phyloP scores from a whole-genome alignment of 2,797 vertebrate species.

The Peromyscus eremicus region DNA sequence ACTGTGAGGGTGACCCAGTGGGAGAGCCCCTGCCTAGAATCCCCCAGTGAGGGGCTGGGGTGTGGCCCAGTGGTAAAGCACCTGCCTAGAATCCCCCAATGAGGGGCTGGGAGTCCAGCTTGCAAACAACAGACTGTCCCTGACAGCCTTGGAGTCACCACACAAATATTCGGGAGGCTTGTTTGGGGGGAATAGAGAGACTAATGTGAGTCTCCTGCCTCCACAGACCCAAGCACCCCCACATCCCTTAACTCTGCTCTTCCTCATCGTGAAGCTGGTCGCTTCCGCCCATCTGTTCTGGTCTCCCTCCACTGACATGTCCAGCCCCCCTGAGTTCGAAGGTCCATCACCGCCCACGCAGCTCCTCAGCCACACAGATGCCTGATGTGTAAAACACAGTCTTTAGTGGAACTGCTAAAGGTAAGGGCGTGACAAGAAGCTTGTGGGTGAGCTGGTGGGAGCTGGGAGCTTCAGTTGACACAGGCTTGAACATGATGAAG shows the following conservation, averaged over 20 bases:
- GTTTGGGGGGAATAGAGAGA: neutral
- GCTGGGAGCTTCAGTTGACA: neutral
- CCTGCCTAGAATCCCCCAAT: neutral
- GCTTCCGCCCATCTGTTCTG: slow-evolving; percentile 2
- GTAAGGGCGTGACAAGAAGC: neutral
- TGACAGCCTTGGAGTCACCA: neutral
- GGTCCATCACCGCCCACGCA: neutral
- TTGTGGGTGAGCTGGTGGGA: slow-evolving; percentile 1
- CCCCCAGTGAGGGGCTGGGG: too few relatives aligned
- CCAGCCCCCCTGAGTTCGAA: neutral
- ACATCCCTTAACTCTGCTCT: neutral
- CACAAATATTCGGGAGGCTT: neutral
- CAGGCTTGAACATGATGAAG: neutral
- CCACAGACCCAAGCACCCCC: neutral
- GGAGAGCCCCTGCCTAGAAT: neutral
- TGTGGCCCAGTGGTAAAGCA: neutral
- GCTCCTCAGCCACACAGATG: neutral
- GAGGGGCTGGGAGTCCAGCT: neutral
- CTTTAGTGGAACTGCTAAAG: neutral
- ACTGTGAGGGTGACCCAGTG: neutral
- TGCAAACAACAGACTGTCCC: neutral
- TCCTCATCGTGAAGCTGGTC: neutral
- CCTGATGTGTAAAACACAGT: slow-evolving; percentile 39
- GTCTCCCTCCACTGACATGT: neutral
- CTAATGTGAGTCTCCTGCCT: neutral